A percentile compares a stretch with the other conserved stretches of the same genome.
Conservation (phyloP, 2,113 vertebrate species). For the Osmerus eperlanus region DNA sequence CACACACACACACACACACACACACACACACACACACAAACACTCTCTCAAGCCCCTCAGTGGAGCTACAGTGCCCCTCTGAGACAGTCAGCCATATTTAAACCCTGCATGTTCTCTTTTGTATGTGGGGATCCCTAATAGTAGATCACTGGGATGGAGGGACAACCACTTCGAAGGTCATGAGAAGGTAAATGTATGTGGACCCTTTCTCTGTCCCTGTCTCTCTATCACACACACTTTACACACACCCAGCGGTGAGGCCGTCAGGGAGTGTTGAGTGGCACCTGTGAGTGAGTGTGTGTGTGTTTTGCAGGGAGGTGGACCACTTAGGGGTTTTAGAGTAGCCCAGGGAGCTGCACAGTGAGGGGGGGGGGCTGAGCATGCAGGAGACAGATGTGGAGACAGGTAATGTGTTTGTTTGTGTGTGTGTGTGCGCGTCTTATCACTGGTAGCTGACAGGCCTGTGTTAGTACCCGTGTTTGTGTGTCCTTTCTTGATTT, state of each 20-base stretch:
- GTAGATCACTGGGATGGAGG: too few species aligned
- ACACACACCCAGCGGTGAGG: neutral
- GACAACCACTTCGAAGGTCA: neutral
- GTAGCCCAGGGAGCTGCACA: slow-evolving; percentile 16
- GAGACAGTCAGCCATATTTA: neutral
- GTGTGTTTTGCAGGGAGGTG: slow-evolving; percentile 22
- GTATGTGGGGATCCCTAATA: too few species aligned
- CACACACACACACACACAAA: neutral
- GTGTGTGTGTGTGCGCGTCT: too few species aligned
- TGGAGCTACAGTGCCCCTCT: neutral
- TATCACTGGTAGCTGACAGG: neutral
- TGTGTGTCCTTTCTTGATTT: neutral
- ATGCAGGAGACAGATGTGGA: slow-evolving; percentile 44
- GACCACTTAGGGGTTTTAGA: slow-evolving; percentile 38
- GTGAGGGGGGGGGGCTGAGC: slow-evolving; percentile 13
- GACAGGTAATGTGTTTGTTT: slow-evolving; percentile 5
- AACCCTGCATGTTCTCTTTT: too few species aligned
- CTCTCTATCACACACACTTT: neutral
- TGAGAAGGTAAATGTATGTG: neutral
- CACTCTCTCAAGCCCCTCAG: neutral
- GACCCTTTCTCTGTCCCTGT: neutral
- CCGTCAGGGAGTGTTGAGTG: slow-evolving; percentile 41
- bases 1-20: slow-evolving; percentile 20
- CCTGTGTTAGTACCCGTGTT: slow-evolving; percentile 21
- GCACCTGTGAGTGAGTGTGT: slow-evolving; percentile 37